These are phyloP conservation scores for Novumbra hubbsi DNA, from an alignment of 2,797 vertebrate genomes.

Conservation along the genomic window DNA sequence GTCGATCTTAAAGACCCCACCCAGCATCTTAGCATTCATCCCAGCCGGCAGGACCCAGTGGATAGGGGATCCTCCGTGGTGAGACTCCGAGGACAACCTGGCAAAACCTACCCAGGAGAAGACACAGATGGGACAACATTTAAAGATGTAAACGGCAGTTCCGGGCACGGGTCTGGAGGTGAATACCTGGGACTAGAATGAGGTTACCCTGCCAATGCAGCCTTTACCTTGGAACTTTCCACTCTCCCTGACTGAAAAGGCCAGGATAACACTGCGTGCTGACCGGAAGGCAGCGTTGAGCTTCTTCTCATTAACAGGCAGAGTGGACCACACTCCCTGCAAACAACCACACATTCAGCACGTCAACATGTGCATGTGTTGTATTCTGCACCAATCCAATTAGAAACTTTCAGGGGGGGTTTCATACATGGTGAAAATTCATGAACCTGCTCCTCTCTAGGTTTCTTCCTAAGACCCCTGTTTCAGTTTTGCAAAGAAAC, in stretches of 20 bases:
- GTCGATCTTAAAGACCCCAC: conserved; percentile 98
- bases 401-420: background rate
- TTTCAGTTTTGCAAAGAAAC: no score
- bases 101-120: conserved; percentile 82
- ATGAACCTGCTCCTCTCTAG: no score
- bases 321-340: conserved; percentile 96
- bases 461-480: no score
- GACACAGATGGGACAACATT: background rate
- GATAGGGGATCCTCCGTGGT: conserved; percentile 96
- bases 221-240: conserved; percentile 95
- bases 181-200: background rate
- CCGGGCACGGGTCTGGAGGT: background rate
- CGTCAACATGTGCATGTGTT: background rate
- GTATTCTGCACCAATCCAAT: background rate
- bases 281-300: conserved; percentile 92
- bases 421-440: no score
- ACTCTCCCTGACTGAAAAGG: conserved; percentile 97
- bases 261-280: conserved; percentile 91
- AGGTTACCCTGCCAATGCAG: background rate
- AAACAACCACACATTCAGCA: background rate
- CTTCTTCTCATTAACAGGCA: conserved; percentile 98
- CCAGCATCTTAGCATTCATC: conserved; percentile 98
- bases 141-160: background rate
- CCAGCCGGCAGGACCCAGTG: conserved; percentile 98
- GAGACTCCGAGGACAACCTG: conserved; percentile 91